Conservation (phyloP, 1,140 invertebrate species). For the Maniola jurtina region DNA sequence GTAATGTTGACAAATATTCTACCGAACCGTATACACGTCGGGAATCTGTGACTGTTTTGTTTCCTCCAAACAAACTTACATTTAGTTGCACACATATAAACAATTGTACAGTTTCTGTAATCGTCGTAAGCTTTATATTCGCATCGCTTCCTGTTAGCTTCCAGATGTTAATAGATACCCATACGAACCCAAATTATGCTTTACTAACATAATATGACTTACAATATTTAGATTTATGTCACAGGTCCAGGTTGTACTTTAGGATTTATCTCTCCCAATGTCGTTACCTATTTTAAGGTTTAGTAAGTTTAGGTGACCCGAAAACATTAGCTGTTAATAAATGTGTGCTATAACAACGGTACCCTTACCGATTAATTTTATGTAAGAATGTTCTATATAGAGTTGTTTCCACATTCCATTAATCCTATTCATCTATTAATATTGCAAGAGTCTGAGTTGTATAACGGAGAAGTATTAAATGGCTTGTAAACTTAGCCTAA, state of each 20-base stretch:
- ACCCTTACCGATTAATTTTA: slow-evolving; percentile 59
- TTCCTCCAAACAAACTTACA: slow-evolving; percentile 24
- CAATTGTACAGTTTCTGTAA: slow-evolving; percentile 40
- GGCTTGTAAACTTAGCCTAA: too few relatives aligned
- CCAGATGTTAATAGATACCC: slow-evolving; percentile 55
- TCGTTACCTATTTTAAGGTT: slow-evolving; percentile 71
- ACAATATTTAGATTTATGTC: slow-evolving; percentile 61
- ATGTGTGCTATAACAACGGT: slow-evolving; percentile 69
- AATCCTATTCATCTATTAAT: neutral
- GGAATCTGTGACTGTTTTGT: slow-evolving; percentile 35
- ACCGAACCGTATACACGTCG: slow-evolving; percentile 39
- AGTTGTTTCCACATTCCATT: slow-evolving; percentile 44
- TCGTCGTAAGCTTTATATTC: slow-evolving; percentile 50
- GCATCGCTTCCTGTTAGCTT: slow-evolving; percentile 66
- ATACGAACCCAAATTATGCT: slow-evolving; percentile 49
- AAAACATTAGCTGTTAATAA: slow-evolving; percentile 68
- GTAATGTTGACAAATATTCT: slow-evolving; percentile 60
- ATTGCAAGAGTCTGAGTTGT: neutral
- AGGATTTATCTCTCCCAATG: slow-evolving; percentile 67
- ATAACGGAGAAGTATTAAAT: too few relatives aligned
- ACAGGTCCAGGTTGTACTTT: slow-evolving; percentile 76
- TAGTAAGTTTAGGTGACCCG: slow-evolving; percentile 64
- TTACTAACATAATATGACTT: slow-evolving; percentile 52
- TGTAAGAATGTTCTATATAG: slow-evolving; percentile 52
- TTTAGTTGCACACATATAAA: slow-evolving; percentile 41